Evolutionary conservation across 2,888 invertebrate species (phyloP).

Genomic region (Pseudeuparius sepicola): DNA sequence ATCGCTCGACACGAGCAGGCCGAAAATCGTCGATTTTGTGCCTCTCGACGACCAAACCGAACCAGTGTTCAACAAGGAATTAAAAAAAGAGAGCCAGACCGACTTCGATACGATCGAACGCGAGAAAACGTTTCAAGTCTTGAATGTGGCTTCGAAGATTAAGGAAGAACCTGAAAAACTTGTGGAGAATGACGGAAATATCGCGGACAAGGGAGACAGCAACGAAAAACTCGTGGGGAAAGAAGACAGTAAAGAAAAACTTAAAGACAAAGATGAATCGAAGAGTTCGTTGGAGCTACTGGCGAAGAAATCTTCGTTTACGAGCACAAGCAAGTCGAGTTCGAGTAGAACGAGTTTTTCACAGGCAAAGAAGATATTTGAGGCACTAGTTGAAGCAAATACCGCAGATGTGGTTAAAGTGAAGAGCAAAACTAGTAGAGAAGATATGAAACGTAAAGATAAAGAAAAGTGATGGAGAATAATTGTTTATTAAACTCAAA

Average conservation of each 20-base stretch:
- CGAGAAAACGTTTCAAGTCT: constrained; percentile 27
- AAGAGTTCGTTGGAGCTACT: constrained; percentile 14
- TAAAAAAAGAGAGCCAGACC: constrained; percentile 6
- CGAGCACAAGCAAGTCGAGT: constrained; percentile 13
- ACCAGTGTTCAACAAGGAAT: constrained; percentile 21
- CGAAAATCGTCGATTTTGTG: constrained; percentile 26
- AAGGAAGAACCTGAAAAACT: constrained; percentile 8
- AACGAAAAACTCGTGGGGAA: constrained; percentile 3
- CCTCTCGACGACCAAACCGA: constrained; percentile 25
- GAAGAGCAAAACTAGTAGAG: too few relatives aligned
- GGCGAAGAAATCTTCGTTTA: constrained; percentile 14
- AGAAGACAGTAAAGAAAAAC: neutral
- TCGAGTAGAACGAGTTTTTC: constrained; percentile 25
- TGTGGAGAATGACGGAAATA: neutral
- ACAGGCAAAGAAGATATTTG: constrained; percentile 31
- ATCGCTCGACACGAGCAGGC: constrained; percentile 12
- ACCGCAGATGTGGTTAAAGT: too few relatives aligned
- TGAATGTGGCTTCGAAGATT: constrained; percentile 19
- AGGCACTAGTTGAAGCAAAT: constrained; percentile 24
- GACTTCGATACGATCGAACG: constrained; percentile 27
- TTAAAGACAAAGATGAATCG: neutral
- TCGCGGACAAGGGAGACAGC: constrained; percentile 3
- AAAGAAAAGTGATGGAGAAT: too few relatives aligned
- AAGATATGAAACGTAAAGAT: too few relatives aligned
- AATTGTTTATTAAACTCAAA: too few relatives aligned